phyloP scores from a whole-genome alignment of 2,113 vertebrate genomes.

The Takifugu bimaculatus region DNA sequence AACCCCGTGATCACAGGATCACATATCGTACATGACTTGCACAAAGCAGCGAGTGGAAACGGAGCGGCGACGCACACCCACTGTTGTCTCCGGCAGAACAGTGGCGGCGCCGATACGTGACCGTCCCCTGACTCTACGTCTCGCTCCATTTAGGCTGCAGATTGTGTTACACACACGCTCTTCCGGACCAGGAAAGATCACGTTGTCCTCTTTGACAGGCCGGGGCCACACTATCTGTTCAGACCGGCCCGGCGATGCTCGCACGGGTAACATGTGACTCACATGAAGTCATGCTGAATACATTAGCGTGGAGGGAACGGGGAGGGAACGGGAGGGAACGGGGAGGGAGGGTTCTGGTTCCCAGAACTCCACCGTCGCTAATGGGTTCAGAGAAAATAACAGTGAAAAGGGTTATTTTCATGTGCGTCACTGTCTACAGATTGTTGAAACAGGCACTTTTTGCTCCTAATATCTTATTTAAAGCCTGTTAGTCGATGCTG shows the following conservation, averaged over 20 bases:
- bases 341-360: constrained; percentile 32
- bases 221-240: constrained; percentile 43
- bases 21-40: constrained; percentile 62
- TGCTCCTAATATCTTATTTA: too few relatives aligned
- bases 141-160: constrained; percentile 55
- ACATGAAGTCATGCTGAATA: constrained; percentile 39
- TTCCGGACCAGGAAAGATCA: constrained; percentile 63
- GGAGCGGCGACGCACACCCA: constrained; percentile 53
- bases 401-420: too few relatives aligned
- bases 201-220: constrained; percentile 60
- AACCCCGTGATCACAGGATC: constrained; percentile 22
- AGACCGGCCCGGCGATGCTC: constrained; percentile 37
- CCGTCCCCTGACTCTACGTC: constrained; percentile 55
- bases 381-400: too few relatives aligned
- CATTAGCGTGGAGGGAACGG: constrained; percentile 36
- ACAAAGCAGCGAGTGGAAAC: constrained; percentile 61
- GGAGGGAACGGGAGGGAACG: constrained; percentile 2
- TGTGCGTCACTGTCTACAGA: too few relatives aligned
- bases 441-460: too few relatives aligned
- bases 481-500: too few relatives aligned
- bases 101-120: constrained; percentile 44
- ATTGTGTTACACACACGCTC: constrained; percentile 55
- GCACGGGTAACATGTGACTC: constrained; percentile 55
- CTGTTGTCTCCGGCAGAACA: constrained; percentile 50
- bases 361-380: neutral